Evolutionary conservation across 2,888 invertebrate species (phyloP), one percentile per base, ranked within the genome.

Genomic region (Lasioglossum marginatum): DNA sequence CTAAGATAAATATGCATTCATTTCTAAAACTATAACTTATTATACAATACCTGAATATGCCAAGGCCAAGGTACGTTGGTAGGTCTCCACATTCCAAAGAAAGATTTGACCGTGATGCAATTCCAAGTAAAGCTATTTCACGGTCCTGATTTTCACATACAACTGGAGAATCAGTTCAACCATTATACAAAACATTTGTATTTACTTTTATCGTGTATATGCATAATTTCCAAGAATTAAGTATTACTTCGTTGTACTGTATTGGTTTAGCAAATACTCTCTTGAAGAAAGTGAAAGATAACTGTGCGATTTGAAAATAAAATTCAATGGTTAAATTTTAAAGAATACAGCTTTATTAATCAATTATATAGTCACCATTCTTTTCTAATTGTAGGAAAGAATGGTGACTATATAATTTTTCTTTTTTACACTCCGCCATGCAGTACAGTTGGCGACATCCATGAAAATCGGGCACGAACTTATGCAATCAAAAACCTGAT

Each of bases 31-130:
- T n/a, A n/a, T 48, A 48, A 48, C 19, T 48, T 19, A n/a, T n/a
- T n/a, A 52, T 68, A 31, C 34, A 31, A 52, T 89, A 89, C 89
- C 89, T 87, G 77, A 92, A 93, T 8, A 80, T 68, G 82, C 82
- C 88, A n/a, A n/a, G n/a, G n/a, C n/a, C n/a, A n/a, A n/a, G n/a
- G n/a, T n/a, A n/a, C n/a, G n/a, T n/a, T n/a, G n/a, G n/a, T 31
- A 92, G 73, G 40, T 89, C 87, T 6, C 88, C 91, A 76, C 92
- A 92, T 31, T 91, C 87, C 31, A 92, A 86, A 0, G 92, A 92
- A 83, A 89, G 92, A 48, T 92, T 92, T 0, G 92, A 89, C 91
- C 92, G 92, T 0, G 93, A 92, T 4, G 93, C 93, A 34, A 93
- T 90, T 23, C 92, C 92, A 5, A 93, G 60, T n/a, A 92, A 45